Conservation (phyloP, 2,113 vertebrate species). For the Paramormyrops kingsleyae region DNA sequence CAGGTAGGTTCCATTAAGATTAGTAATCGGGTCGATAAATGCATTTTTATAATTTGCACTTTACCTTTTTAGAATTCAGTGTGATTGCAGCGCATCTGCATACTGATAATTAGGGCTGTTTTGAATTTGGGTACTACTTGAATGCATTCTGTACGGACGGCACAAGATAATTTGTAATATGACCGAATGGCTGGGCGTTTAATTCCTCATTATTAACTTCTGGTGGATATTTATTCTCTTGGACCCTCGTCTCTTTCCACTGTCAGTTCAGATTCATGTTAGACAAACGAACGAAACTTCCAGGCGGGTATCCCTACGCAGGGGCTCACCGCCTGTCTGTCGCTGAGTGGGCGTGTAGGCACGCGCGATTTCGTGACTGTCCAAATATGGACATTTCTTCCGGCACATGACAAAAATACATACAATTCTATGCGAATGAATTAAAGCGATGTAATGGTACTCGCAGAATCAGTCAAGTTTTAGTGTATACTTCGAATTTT, state of each 20-base stretch:
- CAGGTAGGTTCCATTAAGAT: not conserved
- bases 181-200: not conserved
- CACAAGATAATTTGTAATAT: not conserved
- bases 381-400: slow-evolving; percentile 15
- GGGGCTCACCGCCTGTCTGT: not conserved
- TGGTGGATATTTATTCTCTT: not conserved
- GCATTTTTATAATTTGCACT: not conserved
- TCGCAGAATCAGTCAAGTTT: not conserved
- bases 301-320: not conserved
- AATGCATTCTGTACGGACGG: not conserved
- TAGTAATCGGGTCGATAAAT: not conserved
- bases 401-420: not conserved
- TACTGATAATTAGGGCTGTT: not conserved
- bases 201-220: not conserved
- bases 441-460: not conserved
- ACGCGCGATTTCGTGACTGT: not conserved
- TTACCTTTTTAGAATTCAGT: not conserved
- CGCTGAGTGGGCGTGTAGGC: not conserved
- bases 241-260: not conserved
- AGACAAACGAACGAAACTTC: not conserved
- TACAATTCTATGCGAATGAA: not conserved
- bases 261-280: not conserved
- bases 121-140: not conserved
- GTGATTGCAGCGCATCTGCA: not conserved
- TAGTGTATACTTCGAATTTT: not conserved